Evolutionary conservation across 2,888 invertebrate species (phyloP).

Genomic region (Troilus luridus): DNA sequence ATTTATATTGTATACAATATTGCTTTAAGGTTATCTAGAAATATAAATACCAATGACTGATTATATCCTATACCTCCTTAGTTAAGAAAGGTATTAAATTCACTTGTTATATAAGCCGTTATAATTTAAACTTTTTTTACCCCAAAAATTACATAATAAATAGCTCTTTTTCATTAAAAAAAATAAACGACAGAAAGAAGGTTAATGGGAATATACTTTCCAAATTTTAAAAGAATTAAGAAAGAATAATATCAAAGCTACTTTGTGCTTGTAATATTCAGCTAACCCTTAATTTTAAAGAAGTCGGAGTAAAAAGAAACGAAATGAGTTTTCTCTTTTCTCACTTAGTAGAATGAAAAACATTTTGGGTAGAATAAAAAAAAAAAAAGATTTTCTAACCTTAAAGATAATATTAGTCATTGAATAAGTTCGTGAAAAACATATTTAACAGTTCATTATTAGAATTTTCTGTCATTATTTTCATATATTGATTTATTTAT

Average conservation of each 20-base stretch:
- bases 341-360: slow-evolving; percentile 21
- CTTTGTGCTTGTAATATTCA: neutral
- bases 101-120: too few relatives aligned
- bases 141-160: neutral
- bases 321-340: neutral
- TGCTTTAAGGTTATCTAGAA: too few relatives aligned
- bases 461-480: neutral
- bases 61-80: too few relatives aligned
- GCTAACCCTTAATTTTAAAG: neutral
- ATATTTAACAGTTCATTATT: neutral
- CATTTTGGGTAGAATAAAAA: slow-evolving; percentile 17
- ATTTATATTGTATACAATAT: too few relatives aligned
- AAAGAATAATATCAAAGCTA: neutral
- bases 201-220: neutral
- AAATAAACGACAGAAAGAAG: neutral
- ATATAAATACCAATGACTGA: too few relatives aligned
- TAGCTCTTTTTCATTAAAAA: neutral
- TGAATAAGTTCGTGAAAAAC: neutral
- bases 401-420: neutral
- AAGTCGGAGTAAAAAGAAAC: neutral
- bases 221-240: slow-evolving; percentile 4
- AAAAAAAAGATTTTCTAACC: neutral
- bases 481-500: neutral
- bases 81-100: too few relatives aligned
- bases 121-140: too few relatives aligned